Evolutionary conservation across 2,888 invertebrate genomes (phyloP), one percentile per base, ranked within the genome.

Genomic region (Athrips mouffetella): DNA sequence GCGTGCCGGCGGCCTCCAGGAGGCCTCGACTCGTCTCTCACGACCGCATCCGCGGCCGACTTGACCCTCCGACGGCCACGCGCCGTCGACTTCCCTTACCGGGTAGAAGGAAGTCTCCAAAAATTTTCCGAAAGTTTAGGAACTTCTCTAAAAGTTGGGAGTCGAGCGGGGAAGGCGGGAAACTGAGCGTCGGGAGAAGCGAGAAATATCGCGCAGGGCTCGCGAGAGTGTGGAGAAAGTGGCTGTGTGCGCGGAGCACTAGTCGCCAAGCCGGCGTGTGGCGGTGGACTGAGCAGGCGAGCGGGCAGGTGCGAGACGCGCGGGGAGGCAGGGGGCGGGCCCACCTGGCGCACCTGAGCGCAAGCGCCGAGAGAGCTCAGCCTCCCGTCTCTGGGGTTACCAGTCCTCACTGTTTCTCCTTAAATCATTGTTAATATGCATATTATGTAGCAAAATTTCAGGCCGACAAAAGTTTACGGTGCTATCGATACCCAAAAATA

Each of bases 331-430:
- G 84, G 87, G 82, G 87, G 87, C 85, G 85, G 86, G 79, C 80
- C 82, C 80, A 86, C 87, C 87, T 86, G 85, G 71, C 74, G 70
- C 87, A 88, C 88, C 88, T 87, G 86, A 81, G 88, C 88, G 88
- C 88, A 73, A 82, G 88, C 88, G 88, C 76, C 76, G 70, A 75
- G 72, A 68, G 66, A 64, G 75, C 77, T 76, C 80, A 75, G 77
- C 80, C 80, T 76, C 79, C 78, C 70, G 55, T 63, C 64, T 70
- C 73, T 67, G 66, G 63, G 58, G 62, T n/a, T n/a, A n/a, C n/a
- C n/a, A n/a, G n/a, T 54, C 62, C 61, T 62, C 60, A 60, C 54
- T 50, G 55, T 55, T 39, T 53, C 53, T 50, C 62, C 55, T n/a
- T n/a, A n/a, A n/a, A n/a, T n/a, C n/a, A n/a, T n/a, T n/a, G n/a